Conservation (phyloP, 2,888 invertebrate species). For the Drosophila setosimentum region DNA sequence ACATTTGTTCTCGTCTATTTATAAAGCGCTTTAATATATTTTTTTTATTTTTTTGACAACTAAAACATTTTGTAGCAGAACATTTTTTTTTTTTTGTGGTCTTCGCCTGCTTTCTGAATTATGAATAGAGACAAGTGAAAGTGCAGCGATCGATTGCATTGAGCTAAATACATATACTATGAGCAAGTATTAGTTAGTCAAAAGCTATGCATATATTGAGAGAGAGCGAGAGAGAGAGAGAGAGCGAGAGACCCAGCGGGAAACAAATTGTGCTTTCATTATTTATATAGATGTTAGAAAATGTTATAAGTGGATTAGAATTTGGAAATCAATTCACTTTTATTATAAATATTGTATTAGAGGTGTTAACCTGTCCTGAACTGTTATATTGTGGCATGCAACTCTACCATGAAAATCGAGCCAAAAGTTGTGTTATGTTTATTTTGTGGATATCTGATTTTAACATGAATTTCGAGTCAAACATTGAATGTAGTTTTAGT, state of each 20-base stretch:
- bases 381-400: not conserved
- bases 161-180: not conserved
- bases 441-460: too few relatives aligned
- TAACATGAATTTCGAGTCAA: not conserved
- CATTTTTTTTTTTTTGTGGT: slow-evolving; percentile 20
- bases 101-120: slow-evolving; percentile 17
- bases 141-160: slow-evolving; percentile 2
- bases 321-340: not conserved
- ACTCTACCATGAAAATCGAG: not conserved
- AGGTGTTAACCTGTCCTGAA: rapidly evolving
- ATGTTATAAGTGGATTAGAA: not conserved
- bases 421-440: not conserved
- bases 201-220: too few relatives aligned
- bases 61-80: slow-evolving; percentile 47
- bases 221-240: too few relatives aligned
- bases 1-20: slow-evolving; percentile 53
- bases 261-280: not conserved
- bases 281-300: not conserved
- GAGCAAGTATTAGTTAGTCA: not conserved
- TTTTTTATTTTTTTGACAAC: slow-evolving; percentile 49
- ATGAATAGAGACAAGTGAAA: slow-evolving; percentile 31
- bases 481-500: not conserved
- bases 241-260: not conserved
- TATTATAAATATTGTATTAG: not conserved
- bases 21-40: slow-evolving; percentile 23